These are phyloP conservation scores for Oreochromis mossambicus DNA, from an alignment of 2,797 vertebrate species.

Conservation along the genomic window DNA sequence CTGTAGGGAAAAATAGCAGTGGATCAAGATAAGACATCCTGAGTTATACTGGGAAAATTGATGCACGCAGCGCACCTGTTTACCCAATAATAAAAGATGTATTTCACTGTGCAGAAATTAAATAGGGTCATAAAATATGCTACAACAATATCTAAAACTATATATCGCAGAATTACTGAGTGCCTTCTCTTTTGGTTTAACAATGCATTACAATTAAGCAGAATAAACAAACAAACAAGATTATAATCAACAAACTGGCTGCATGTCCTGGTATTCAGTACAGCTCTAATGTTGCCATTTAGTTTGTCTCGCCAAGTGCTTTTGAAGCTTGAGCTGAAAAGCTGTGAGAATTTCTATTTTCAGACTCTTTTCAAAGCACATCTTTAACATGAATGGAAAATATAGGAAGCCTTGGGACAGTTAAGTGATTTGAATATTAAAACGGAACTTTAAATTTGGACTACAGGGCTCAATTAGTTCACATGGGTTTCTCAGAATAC, in stretches of 20 bases:
- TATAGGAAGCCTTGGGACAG: conserved; percentile 35
- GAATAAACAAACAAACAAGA: neutral
- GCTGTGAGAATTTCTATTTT: conserved; percentile 21
- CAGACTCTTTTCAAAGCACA: conserved; percentile 40
- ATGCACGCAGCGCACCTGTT: neutral
- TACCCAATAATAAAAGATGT: neutral
- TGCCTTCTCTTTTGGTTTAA: neutral
- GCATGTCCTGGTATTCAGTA: conserved; percentile 16
- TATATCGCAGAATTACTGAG: neutral
- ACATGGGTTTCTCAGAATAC: conserved; percentile 35
- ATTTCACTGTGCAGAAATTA: neutral
- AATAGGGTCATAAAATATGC: neutral
- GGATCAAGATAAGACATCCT: neutral
- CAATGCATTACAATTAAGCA: neutral
- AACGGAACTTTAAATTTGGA: conserved; percentile 40
- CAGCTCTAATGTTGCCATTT: conserved; percentile 7
- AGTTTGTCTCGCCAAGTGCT: neutral
- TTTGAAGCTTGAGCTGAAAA: conserved; percentile 30
- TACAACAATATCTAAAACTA: neutral
- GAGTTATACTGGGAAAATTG: neutral
- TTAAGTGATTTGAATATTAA: conserved; percentile 54
- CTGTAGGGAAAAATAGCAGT: neutral
- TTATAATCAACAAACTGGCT: neutral
- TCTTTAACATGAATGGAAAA: conserved; percentile 44
- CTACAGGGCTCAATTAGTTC: conserved; percentile 52